These are phyloP conservation scores for Acleris laterana DNA, from an alignment of 2,888 invertebrate species.

Conservation along the genomic window DNA sequence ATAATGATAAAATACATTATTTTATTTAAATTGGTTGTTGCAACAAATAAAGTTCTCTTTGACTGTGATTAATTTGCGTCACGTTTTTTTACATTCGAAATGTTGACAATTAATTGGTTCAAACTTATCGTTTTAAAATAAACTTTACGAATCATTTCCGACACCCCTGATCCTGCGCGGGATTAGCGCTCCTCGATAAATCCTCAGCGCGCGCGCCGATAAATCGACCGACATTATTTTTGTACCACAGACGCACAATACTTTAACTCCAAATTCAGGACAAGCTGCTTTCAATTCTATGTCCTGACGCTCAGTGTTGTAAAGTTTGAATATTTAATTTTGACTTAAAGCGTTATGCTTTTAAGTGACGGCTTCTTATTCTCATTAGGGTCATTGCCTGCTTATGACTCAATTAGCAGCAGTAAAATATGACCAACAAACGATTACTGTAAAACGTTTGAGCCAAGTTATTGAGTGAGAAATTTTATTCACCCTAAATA, in stretches of 20 bases:
- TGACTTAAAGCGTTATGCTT: too few relatives aligned
- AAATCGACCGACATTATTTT: slow-evolving; percentile 82
- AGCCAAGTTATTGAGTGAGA: slow-evolving; percentile 44
- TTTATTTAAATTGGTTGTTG: too few relatives aligned
- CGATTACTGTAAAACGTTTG: slow-evolving; percentile 62
- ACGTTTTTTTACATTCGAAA: not conserved
- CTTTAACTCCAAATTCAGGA: not conserved
- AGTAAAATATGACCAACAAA: slow-evolving; percentile 38
- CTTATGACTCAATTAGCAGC: slow-evolving; percentile 74
- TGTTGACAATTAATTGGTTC: slow-evolving; percentile 9
- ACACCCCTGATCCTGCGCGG: slow-evolving; percentile 65
- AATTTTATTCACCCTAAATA: not conserved
- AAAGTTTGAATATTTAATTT: too few relatives aligned
- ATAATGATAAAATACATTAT: too few relatives aligned
- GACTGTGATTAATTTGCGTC: too few relatives aligned
- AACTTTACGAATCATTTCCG: slow-evolving; percentile 28
- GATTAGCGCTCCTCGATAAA: slow-evolving; percentile 77
- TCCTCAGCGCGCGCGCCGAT: slow-evolving; percentile 79
- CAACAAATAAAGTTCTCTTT: too few relatives aligned
- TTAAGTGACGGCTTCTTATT: slow-evolving; percentile 69
- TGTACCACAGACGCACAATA: slow-evolving; percentile 43
- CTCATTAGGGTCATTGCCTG: slow-evolving; percentile 83
- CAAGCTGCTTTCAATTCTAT: too few relatives aligned
- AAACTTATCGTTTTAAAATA: slow-evolving; percentile 19
- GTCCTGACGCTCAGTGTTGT: too few relatives aligned